Base-by-base conservation (phyloP, 2,797 vertebrate species). In the Adrianichthys oophorus region DNA sequence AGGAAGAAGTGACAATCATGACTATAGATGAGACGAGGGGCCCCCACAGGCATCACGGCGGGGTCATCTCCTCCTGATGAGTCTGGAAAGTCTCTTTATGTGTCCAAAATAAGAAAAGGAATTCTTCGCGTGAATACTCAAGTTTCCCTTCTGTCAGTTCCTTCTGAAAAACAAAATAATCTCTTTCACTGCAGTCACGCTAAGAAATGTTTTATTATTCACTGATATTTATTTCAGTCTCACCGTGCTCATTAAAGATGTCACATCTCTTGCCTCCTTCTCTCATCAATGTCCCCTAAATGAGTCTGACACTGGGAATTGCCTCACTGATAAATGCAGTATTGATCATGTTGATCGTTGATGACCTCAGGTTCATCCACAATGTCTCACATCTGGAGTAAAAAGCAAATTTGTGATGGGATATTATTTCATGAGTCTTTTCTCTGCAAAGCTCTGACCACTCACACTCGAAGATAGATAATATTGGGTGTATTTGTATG, bases 1-100 rank as follows among this genome's bases (percentile, higher is more conserved):
- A 78, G 63, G 58, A 74, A 65, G 55, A 85, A 80, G 88, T 89
- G 87, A 92, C 86, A 89, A 90, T 90, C 87, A 91, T 85, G 90
- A 87, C 79, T 85, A 68, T 42, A 87, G 87, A 91, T 88, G 87
- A 89, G 85, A 85, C 76, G 65, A 65, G 80, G 68, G 53, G 59
- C n/a, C 59, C 62, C 65, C 67, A 65, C n/a, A 55, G 59, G 62
- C 65, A 48, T 62, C 80, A 79, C 72, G 78, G 76, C 60, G 51
- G 61, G 47, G 67, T 73, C 23, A 40, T 62, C 68, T 63, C 65
- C 62, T 67, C 26, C 15, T 78, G 87, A 85, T 82, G 80, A 68
- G 63, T 42, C 68, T 84, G 56, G 58, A 59, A 62, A 78, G 71
- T 76, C 67, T 65, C 47, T 65, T 83, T 74, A 78, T 79, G 26